phyloP scores from a whole-genome alignment of 37 sponge, comb jelly and placozoan species.

The Ianthella basta region DNA sequence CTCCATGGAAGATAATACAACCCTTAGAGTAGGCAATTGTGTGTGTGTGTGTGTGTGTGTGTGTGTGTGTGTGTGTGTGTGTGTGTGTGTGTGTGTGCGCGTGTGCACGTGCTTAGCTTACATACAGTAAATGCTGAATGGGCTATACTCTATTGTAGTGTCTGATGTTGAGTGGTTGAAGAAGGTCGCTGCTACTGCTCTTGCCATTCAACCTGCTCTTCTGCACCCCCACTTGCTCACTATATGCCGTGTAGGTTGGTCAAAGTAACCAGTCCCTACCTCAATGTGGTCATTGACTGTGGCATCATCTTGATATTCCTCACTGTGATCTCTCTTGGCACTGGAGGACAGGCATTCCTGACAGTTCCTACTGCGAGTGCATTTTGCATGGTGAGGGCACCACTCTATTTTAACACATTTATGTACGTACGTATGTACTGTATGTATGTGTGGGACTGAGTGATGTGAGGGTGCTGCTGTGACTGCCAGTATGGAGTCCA shows the following conservation, averaged over 20 bases:
- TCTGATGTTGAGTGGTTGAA: no score
- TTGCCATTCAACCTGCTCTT: not conserved
- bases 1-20: no score
- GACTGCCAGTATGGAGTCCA: no score
- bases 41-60: no score
- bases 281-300: slow-evolving; percentile 53
- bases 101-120: no score
- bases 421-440: not conserved
- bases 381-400: slow-evolving; percentile 6
- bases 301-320: slow-evolving; percentile 61
- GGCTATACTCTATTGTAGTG: no score
- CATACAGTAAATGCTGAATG: no score
- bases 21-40: no score
- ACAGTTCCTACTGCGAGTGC: not conserved
- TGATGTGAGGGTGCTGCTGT: no score
- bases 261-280: slow-evolving; percentile 60
- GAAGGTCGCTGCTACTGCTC: no score
- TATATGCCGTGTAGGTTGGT: slow-evolving; percentile 38
- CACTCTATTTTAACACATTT: not conserved
- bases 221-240: not conserved
- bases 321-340: slow-evolving; percentile 50
- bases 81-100: slow-evolving; percentile 11
- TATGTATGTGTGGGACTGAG: no score
- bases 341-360: slow-evolving; percentile 16
- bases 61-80: no score